Base-by-base conservation (phyloP, 1,140 invertebrate genomes). In the Kradibia gibbosae region DNA sequence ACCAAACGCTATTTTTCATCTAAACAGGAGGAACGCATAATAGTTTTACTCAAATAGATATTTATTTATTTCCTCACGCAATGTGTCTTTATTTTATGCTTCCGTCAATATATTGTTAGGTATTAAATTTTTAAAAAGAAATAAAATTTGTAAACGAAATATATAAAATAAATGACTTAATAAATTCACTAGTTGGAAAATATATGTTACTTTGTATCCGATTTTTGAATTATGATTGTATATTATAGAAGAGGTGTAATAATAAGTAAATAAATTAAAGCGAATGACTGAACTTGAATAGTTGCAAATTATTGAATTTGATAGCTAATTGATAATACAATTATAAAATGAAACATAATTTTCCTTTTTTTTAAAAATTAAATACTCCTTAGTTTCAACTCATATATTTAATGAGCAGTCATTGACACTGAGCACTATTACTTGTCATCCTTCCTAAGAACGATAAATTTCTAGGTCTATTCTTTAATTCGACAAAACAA, bases 1-100 rank as follows among this genome's bases (percentile, higher is more conserved):
- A 78, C 78, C 83, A 76, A 45, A 60, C 77, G 53, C 15, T 82
- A 71, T 75, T 74, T 36, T 39, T 75, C 73, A 72, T 75, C 25
- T 22, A 76, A 81, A 76, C n/a, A n/a, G n/a, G 73, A 81, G 80
- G 60, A 81, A 76, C 73, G 60, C 72, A 73, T 50, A 42, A 73
- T 62, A 34, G 67, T 42, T 79, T 42, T 78, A 70, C n/a, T 78
- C 39, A 8, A 60, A 42, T n/a, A 25, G 7, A 42, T 75, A 60
- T 42, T 75, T 60, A 31, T 36, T 31, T 80, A n/a, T 60, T n/a
- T n/a, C 39, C 78, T 22, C 53, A 22, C 67, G 67, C 67, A 70
- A 22, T 28, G 36, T n/a, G 17, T 36, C 31, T 42, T 80, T 62
- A 73, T 80, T 28, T 36, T 73, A 28, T 48, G 78, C 53, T 28